phyloP scores from a whole-genome alignment of 30 jellyfish, hydroid and myxozoan genomes.

The Mastigias papua region DNA sequence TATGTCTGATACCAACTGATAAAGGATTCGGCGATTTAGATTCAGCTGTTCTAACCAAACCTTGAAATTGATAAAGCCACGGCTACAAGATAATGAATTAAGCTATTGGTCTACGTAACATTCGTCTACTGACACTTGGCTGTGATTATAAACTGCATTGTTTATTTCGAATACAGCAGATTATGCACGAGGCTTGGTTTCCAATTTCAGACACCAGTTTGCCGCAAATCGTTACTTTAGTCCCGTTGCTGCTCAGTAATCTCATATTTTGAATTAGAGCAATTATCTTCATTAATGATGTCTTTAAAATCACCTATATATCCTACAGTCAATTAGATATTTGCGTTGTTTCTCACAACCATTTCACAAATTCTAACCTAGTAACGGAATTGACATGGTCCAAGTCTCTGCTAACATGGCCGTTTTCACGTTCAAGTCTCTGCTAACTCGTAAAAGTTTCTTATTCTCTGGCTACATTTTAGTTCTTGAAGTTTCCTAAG shows the following conservation, averaged over 20 bases:
- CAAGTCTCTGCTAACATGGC: too few relatives aligned
- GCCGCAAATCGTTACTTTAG: conserved; percentile 47
- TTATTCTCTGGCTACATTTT: too few relatives aligned
- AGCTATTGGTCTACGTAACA: conserved; percentile 61
- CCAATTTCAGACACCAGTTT: conserved; percentile 26
- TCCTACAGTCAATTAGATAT: background rate
- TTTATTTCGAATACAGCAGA: background rate
- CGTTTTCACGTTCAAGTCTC: too few relatives aligned
- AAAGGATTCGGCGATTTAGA: conserved; percentile 2
- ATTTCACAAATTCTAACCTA: background rate
- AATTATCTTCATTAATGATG: background rate
- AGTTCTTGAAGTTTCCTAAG: too few relatives aligned
- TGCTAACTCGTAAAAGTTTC: too few relatives aligned
- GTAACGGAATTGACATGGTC: background rate
- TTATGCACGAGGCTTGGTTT: background rate
- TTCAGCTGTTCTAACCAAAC: conserved; percentile 37
- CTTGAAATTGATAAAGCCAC: conserved; percentile 22
- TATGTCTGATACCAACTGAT: conserved; percentile 15
- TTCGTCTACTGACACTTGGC: conserved; percentile 47
- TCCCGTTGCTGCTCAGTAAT: background rate
- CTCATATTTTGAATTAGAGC: background rate
- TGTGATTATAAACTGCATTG: background rate
- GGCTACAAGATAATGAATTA: conserved; percentile 4
- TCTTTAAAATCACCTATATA: background rate
- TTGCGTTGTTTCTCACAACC: background rate